Base-by-base conservation (phyloP, 2,797 vertebrate genomes). In the Amblyraja radiata region DNA sequence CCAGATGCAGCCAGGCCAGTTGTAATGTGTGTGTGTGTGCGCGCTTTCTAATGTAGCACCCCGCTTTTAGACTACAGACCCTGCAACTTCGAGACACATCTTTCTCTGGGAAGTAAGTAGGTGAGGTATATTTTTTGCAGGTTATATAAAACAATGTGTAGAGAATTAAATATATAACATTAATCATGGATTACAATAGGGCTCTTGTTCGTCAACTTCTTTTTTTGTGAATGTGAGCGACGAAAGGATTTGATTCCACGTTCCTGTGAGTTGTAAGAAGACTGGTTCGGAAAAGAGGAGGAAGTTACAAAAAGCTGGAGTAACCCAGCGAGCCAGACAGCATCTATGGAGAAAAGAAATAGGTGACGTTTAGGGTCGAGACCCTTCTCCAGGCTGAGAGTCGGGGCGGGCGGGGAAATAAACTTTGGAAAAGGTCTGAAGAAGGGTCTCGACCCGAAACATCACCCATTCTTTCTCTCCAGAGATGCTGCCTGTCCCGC, bases 1-100 rank as follows among this genome's bases (percentile, higher is more conserved):
- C 68, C 90, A 92, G 90, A 92, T 92, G 90, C 68, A 92, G 68
- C n/a, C n/a, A 14, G 88, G 21, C 1, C 63, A 39, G 88, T 58
- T 73, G 32, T 32, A 90, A 28, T 76, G 5, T 36, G 36, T 28
- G 63, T 90, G 36, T 14, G 63, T 90, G 63, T 90, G 68, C 28
- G 90, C 9, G 9, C 32, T 90, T 32, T 74, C 21, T 4, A 54
- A 58, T 28, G 71, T 36, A 18, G 71, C 39, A 54, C 71, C 13
- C 90, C 68, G 32, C 3, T 76, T 5, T 76, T 28, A 46, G 39
- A 6, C 36, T 76, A 71, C 25, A 68, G 7, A 68, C 21, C 16
- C 84, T 7, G 14, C 61, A 68, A 63, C 16, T 63, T 32, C 63
- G 16, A 63, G 58, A 86, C 5, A 86, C n/a, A 16, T 32, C 63